Conservation (phyloP, 2,888 invertebrate genomes). For the Acrobasis repandana region DNA sequence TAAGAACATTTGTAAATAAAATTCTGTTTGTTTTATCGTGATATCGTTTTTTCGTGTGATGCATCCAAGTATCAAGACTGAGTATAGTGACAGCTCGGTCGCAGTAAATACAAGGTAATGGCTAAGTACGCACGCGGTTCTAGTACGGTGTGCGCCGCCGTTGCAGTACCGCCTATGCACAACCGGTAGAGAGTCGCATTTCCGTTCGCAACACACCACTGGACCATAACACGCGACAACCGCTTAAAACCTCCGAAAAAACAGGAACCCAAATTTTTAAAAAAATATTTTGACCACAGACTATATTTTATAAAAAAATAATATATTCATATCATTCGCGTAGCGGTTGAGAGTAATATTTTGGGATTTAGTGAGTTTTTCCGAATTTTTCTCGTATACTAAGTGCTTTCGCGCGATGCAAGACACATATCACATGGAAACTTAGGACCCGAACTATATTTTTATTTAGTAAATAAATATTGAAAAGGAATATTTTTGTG, state of each 20-base stretch:
- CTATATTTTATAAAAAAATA: conserved; percentile 69
- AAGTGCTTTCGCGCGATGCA: conserved; percentile 60
- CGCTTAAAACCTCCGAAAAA: conserved; percentile 73
- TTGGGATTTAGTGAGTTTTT: conserved; percentile 71
- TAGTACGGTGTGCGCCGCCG: conserved; percentile 81
- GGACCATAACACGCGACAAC: conserved; percentile 75
- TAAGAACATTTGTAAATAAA: background rate
- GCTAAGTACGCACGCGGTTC: conserved; percentile 81
- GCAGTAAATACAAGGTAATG: conserved; percentile 83
- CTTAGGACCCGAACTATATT: conserved; percentile 78
- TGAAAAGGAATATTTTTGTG: conserved; percentile 66
- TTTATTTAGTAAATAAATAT: conserved; percentile 55
- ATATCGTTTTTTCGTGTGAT: conserved; percentile 28
- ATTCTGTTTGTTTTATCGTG: conserved; percentile 23
- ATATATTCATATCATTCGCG: conserved; percentile 74
- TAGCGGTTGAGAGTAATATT: conserved; percentile 55
- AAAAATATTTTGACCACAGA: conserved; percentile 66
- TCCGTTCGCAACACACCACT: conserved; percentile 65
- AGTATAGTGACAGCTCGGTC: conserved; percentile 51
- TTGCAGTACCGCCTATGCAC: conserved; percentile 83
- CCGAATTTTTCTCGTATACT: conserved; percentile 48
- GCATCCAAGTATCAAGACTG: conserved; percentile 62
- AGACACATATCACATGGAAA: conserved; percentile 79
- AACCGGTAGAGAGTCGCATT: conserved; percentile 78
- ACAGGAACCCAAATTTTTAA: conserved; percentile 53